Base-by-base conservation (phyloP, 2,888 invertebrate genomes). In the Drosophila kanekoi region DNA sequence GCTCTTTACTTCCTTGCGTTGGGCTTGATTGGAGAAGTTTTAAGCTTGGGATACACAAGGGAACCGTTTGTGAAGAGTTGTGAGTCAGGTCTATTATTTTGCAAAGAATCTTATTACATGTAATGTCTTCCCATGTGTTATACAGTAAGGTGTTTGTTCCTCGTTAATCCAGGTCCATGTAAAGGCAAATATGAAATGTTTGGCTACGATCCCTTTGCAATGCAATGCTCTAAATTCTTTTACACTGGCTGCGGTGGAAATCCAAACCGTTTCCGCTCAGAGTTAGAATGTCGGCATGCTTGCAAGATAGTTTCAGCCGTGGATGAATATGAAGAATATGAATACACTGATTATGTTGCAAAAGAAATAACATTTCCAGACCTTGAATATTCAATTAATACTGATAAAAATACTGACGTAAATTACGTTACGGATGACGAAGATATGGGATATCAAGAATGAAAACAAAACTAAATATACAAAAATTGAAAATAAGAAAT, bases 221-320 rank as follows among this genome's bases (percentile, higher is more conserved):
- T 54, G 11, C 16, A 33, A 2, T 82, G 85, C 32, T 23, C 8
- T 0, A 10, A 13, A 5, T 82, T 66, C 14, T 4, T 0, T 0
- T 85, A 85, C 11, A 44, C 67, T 18, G 85, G 81, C 0, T 82
- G 82, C 18, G 82, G 77, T 0, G 82, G 82, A 1, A 82, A 84
- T 57, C 67, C 82, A 1, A 82, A 82, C 72, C 70, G 81, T 0
- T 81, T 81, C 40, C 0, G 5, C 0, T 20, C 28, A 3, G 37
- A 52, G 5, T 1, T 5, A 0, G 35, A 53, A 0, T 82, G 85
- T 14, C 32, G 64, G 1, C 14, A 13, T 0, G n/a, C 48, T 2
- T 81, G 83, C 33, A 60, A 37, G 8, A 32, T 44, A 14, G 0
- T 28, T 1, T 0, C 0, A 13, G 11, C 1, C 0, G 37, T 37